Evolutionary conservation across 2,797 vertebrate genomes (phyloP), one percentile per base, ranked within the genome.

Genomic region (Hyperoplus immaculatus): DNA sequence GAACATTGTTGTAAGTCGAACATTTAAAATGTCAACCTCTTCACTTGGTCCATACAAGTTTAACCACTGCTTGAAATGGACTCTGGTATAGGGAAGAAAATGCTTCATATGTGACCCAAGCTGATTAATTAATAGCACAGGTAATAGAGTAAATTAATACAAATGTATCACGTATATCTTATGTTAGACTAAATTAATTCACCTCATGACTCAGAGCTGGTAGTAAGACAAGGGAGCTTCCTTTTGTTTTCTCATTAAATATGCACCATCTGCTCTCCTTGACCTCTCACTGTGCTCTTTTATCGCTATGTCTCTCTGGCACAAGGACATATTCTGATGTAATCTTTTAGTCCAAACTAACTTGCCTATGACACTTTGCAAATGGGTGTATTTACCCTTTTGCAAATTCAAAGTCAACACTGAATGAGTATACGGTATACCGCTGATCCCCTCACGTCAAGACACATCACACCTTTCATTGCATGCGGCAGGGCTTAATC

Each of bases 381-480:
- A 41, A 43, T 41, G 8, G 5, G n/a, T 65, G 69, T 82, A 74
- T 81, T 81, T 82, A 57, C 58, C 16, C 45, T 38, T 75, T 83
- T 77, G 56, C 49, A 75, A 80, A 86, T 70, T 73, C 70, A 71
- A 75, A 86, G 76, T 81, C 69, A 67, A 78, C 82, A 63, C 15
- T 60, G 29, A 39, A 60, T 56, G 62, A 41, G 71, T 13, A 29
- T 58, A 9, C 69, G 50, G 65, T 83, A 63, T 45, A 50, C n/a
- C 53, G 1, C 70, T 82, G 68, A 87, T 83, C 85, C 66, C 16
- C 73, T 81, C 55, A 45, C 77, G 45, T 64, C 39, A 36, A 81
- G 78, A 71, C 47, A 8, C 66, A 78, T 80, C 88, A 83, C 86
- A 83, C 78, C 75, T 85, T 80, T 78, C 57, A 56, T 78, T 80